Percentiles rank a stretch among this genome's conserved stretches.
Evolutionary conservation across 1,140 invertebrate species (phyloP).

Genomic region (Dreissena rostriformis): DNA sequence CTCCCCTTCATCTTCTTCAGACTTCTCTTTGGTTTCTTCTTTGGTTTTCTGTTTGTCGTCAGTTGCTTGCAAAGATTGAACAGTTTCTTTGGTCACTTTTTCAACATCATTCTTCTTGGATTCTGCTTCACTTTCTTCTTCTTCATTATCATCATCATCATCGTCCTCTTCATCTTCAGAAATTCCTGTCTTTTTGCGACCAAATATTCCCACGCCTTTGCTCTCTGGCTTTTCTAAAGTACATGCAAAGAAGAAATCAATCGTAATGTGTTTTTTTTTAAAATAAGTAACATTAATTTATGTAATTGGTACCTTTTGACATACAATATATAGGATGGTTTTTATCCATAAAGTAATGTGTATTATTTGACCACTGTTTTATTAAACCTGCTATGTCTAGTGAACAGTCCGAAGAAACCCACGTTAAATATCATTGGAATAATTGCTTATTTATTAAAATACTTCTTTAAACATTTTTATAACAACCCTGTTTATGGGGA

Average conservation of each 20-base stretch:
- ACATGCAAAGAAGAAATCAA: not conserved
- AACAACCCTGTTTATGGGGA: too few relatives aligned
- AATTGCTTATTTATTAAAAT: too few relatives aligned
- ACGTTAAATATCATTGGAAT: too few relatives aligned
- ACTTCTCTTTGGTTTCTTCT: slow-evolving; percentile 32
- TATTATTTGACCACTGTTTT: too few relatives aligned
- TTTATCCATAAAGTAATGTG: too few relatives aligned
- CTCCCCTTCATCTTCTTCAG: slow-evolving; percentile 39
- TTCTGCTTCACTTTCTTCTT: slow-evolving; percentile 21
- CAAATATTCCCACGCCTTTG: slow-evolving; percentile 41
- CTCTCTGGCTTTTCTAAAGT: slow-evolving; percentile 34
- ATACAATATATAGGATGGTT: too few relatives aligned
- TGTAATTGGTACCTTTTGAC: too few relatives aligned
- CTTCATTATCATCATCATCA: slow-evolving; percentile 41
- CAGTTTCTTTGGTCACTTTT: slow-evolving; percentile 6
- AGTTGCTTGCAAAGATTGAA: not conserved
- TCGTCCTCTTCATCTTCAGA: slow-evolving; percentile 52
- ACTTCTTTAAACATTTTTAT: too few relatives aligned
- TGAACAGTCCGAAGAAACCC: too few relatives aligned
- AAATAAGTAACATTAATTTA: too few relatives aligned
- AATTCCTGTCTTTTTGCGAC: slow-evolving; percentile 43
- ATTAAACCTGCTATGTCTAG: too few relatives aligned
- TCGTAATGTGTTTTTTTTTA: not conserved
- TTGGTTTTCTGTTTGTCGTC: slow-evolving; percentile 23
- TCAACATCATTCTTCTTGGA: not conserved